These are phyloP conservation scores for Flabesymbios commensalis DNA, from an alignment of 2,888 invertebrate species.

Conservation along the genomic window DNA sequence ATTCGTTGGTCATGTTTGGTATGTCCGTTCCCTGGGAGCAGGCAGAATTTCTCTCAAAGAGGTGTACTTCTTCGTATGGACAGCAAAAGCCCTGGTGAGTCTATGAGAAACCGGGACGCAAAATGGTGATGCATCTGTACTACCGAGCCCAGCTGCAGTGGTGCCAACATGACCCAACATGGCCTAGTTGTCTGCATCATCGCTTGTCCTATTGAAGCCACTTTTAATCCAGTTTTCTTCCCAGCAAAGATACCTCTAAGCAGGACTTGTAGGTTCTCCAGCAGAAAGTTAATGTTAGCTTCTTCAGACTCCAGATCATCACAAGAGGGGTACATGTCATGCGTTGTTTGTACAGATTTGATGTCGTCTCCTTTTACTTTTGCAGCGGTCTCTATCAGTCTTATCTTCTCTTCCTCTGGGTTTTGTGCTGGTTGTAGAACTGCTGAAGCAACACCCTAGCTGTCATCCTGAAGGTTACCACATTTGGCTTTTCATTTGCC, in stretches of 20 bases:
- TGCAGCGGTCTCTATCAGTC: neutral
- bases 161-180: conserved; percentile 27
- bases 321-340: neutral
- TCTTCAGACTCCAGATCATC: neutral
- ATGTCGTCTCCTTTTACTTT: neutral
- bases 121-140: conserved; percentile 35
- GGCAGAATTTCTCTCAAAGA: conserved; percentile 2
- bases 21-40: conserved; percentile 9
- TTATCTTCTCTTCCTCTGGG: neutral
- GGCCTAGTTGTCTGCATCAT: conserved; percentile 35
- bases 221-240: too few species aligned
- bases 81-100: conserved; percentile 35
- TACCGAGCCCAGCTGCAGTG: conserved; percentile 34
- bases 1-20: conserved; percentile 3
- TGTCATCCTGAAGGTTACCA: neutral
- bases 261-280: too few species aligned
- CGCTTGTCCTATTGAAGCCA: conserved; percentile 36
- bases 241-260: too few species aligned
- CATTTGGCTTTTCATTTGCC: neutral
- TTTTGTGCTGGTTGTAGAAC: neutral
- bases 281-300: too few species aligned
- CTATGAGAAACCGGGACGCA: conserved; percentile 35
- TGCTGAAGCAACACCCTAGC: neutral
- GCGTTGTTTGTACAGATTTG: neutral
- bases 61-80: conserved; percentile 29